Base-by-base conservation (phyloP, 2,888 invertebrate genomes). In the Serrognathus titanus region DNA sequence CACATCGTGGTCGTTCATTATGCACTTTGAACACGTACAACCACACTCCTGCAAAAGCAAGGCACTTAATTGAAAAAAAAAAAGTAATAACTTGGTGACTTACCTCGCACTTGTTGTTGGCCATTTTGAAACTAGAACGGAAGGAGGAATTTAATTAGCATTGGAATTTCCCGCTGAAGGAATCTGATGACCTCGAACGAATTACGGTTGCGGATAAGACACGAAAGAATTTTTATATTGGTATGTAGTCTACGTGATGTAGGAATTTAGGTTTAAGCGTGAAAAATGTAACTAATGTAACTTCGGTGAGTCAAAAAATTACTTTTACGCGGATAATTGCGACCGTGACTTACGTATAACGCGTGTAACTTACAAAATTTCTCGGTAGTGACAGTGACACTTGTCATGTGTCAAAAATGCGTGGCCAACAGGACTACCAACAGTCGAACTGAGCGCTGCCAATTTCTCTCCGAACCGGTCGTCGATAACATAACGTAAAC, bases 1-100 rank as follows among this genome's bases (percentile, higher is more conserved):
- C 69, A 88, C 82, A 66, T 84, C 84, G 48, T 76, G 75, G 59
- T 76, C 76, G 56, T 47, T 70, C 47, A 73, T 71, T 20, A 77
- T 71, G 69, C 84, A 84, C 62, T 79, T 79, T 55, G 77, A 76
- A 68, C 85, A 85, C 12, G 75, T 74, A 74, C 85, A 86, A 13
- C 85, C 85, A 72, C 86, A 86, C 73, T 83, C 83, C 83, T 83
- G 57, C 35, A 31, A 57, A 16, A 51, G 45, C 10, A 24, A n/a
- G 45, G 45, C 45, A 13, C 24, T 45, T 45, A 20, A 20, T 11
- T 3, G 1, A 16, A 16, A 16, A 16, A 16, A 20, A 11, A 9
- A 16, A 20, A 11, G 3, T 10, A 16, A 16, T 16, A 2, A 13
- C 3, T 43, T 43, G 10, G 43, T 10, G 24, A 11, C 11, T 16